Conservation (phyloP, 2,113 vertebrate species). For the Ariopsis seemanni region DNA sequence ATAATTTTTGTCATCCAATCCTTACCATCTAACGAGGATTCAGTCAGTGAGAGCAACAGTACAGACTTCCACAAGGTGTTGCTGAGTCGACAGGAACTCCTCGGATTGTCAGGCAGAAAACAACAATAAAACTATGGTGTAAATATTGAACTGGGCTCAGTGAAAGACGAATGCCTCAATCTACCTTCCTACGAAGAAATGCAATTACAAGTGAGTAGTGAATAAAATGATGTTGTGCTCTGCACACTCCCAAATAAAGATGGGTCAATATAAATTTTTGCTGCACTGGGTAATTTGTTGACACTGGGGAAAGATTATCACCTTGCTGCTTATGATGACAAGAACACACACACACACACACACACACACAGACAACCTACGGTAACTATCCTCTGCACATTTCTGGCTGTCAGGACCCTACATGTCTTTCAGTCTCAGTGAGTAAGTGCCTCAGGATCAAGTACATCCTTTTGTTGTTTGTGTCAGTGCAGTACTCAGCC, state of each 20-base stretch:
- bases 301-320: neutral
- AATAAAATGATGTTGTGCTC: neutral
- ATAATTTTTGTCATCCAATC: neutral
- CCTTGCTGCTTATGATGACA: neutral
- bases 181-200: neutral
- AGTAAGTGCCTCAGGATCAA: constrained; percentile 30
- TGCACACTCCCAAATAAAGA: neutral
- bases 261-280: constrained; percentile 2
- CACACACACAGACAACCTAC: constrained; percentile 9
- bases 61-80: neutral
- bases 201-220: neutral
- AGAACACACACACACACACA: neutral
- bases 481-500: constrained; percentile 1
- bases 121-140: neutral
- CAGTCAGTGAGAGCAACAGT: neutral
- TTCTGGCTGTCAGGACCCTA: constrained; percentile 33
- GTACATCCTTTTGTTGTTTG: neutral
- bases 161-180: neutral
- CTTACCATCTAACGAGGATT: neutral
- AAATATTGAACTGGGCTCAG: neutral
- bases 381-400: constrained; percentile 41
- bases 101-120: neutral
- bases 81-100: neutral
- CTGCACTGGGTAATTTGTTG: constrained; percentile 18
- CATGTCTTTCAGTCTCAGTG: constrained; percentile 24